Conservation (phyloP, 2,113 vertebrate species). For the Alouatta palliata region DNA sequence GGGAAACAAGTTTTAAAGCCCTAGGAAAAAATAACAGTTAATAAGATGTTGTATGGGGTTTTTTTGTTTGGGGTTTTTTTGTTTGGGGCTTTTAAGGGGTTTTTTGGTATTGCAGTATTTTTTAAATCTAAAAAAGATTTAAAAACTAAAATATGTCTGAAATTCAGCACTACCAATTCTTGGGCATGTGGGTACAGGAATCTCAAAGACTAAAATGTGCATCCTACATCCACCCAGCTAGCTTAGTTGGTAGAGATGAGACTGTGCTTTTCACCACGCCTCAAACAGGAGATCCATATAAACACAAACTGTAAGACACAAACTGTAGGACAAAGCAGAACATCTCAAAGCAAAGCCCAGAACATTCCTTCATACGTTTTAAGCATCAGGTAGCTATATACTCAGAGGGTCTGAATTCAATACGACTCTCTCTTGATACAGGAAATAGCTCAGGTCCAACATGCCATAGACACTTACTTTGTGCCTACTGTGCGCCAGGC, state of each 20-base stretch:
- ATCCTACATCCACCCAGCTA: background rate
- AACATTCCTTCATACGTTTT: background rate
- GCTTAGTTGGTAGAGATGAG: background rate
- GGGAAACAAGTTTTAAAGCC: background rate
- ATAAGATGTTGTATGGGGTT: background rate
- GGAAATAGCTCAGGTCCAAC: background rate
- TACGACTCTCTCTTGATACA: background rate
- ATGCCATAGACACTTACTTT: background rate
- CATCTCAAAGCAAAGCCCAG: background rate
- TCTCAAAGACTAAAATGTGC: background rate
- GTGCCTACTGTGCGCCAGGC: background rate
- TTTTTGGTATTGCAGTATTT: background rate
- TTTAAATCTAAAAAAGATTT: constrained; percentile 4
- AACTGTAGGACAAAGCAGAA: background rate
- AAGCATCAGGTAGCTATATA: background rate
- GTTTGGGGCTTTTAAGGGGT: background rate
- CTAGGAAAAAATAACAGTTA: background rate
- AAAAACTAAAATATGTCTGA: background rate
- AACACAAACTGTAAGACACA: background rate
- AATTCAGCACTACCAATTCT: background rate
- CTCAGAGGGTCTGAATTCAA: background rate
- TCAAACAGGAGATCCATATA: background rate
- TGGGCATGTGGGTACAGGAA: background rate
- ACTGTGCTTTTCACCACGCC: background rate
- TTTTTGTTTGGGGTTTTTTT: background rate